phyloP scores from a whole-genome alignment of 1,140 invertebrate species.

The Meloidogyne floridensis region DNA sequence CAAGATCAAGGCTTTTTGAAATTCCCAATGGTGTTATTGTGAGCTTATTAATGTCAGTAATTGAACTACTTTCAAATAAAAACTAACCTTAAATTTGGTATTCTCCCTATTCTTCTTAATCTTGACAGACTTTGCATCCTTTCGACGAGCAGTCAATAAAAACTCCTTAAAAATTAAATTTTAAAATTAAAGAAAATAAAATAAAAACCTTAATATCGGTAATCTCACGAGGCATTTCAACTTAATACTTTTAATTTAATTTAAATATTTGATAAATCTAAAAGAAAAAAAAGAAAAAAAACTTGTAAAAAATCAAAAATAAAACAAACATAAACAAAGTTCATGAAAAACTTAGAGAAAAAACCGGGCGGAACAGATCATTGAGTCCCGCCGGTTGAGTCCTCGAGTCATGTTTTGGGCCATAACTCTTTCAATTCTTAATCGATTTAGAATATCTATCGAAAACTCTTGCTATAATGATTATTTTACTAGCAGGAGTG shows the following conservation, averaged over 20 bases:
- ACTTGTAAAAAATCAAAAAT: neutral
- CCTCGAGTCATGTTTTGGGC: too few relatives aligned
- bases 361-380: too few relatives aligned
- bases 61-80: neutral
- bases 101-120: slow-evolving; percentile 61
- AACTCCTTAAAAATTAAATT: slow-evolving; percentile 76
- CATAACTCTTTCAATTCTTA: too few relatives aligned
- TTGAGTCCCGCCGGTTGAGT: too few relatives aligned
- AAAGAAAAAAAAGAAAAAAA: neutral
- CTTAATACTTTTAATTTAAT: neutral
- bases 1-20: too few relatives aligned
- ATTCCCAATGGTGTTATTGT: too few relatives aligned
- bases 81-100: slow-evolving; percentile 57
- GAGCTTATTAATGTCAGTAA: too few relatives aligned
- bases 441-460: too few relatives aligned
- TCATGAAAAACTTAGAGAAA: neutral
- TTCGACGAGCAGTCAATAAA: slow-evolving; percentile 92
- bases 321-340: neutral
- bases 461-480: too few relatives aligned
- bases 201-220: slow-evolving; percentile 45
- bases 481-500: too few relatives aligned
- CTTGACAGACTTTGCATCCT: slow-evolving; percentile 83
- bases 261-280: neutral
- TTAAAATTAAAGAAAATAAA: neutral
- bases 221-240: slow-evolving; percentile 50